Conservation (phyloP, 2,797 vertebrate genomes). For the Clarias fuscus region DNA sequence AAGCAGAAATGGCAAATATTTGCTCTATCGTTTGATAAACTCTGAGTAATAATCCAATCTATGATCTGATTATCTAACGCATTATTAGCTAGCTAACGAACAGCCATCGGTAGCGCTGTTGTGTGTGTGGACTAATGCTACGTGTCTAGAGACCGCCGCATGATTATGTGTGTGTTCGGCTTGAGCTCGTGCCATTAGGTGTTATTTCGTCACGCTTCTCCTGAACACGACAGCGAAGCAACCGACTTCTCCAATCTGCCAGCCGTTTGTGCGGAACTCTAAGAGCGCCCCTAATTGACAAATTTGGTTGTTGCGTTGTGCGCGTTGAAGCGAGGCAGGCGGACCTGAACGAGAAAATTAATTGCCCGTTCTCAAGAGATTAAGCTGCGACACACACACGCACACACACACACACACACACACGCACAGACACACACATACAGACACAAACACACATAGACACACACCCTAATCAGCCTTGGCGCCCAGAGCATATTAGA, state of each 20-base stretch:
- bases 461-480: slow-evolving; percentile 48
- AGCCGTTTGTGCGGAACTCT: slow-evolving; percentile 22
- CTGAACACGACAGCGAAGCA: neutral
- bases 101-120: neutral
- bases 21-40: neutral
- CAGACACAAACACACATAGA: neutral
- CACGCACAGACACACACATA: too few species aligned
- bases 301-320: slow-evolving; percentile 74
- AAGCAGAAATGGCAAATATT: neutral
- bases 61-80: neutral
- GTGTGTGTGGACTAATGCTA: neutral
- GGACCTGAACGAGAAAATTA: slow-evolving; percentile 60
- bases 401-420: slow-evolving; percentile 12
- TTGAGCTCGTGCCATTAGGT: neutral
- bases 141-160: neutral
- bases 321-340: slow-evolving; percentile 51
- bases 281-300: slow-evolving; percentile 73
- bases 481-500: slow-evolving; percentile 51
- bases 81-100: neutral
- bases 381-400: slow-evolving; percentile 45
- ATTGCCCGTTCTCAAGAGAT: slow-evolving; percentile 54
- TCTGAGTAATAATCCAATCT: neutral
- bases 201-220: slow-evolving; percentile 1
- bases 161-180: neutral
- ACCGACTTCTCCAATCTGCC: neutral